phyloP scores from a whole-genome alignment of 2,113 vertebrate genomes.

The Nerophis lumbriciformis region DNA sequence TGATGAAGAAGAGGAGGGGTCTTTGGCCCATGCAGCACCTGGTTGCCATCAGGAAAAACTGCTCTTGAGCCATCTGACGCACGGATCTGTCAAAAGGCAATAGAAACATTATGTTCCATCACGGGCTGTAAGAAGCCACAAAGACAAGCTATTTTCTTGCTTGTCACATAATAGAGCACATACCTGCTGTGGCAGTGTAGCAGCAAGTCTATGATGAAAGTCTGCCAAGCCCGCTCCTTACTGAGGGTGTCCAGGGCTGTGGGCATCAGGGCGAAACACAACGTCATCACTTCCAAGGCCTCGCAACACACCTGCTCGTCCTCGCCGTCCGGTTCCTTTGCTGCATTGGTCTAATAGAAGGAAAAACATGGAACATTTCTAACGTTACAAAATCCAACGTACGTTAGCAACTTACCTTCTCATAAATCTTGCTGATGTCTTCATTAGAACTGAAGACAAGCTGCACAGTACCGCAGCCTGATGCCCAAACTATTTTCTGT shows the following conservation, averaged over 20 bases:
- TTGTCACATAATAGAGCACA: constrained; percentile 48
- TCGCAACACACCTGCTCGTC: constrained; percentile 99
- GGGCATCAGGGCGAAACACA: constrained; percentile 97
- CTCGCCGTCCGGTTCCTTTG: constrained; percentile 90
- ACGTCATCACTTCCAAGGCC: constrained; percentile 96
- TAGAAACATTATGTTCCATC: not conserved
- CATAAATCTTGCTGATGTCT: constrained; percentile 97
- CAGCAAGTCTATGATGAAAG: constrained; percentile 95
- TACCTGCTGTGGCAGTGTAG: constrained; percentile 99
- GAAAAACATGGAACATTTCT: not conserved
- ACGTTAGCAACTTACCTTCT: constrained; percentile 79
- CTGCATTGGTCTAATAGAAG: constrained; percentile 84
- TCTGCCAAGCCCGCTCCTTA: constrained; percentile 99
- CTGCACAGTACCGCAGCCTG: constrained; percentile 93
- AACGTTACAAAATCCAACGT: not conserved
- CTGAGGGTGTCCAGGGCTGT: constrained; percentile 94
- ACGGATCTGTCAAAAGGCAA: constrained; percentile 76
- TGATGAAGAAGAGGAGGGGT: constrained; percentile 97
- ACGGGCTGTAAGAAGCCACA: not conserved
- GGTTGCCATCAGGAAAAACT: constrained; percentile 98
- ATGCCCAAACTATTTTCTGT: constrained; percentile 98
- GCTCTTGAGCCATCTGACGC: constrained; percentile 97
- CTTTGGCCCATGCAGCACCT: constrained; percentile 98
- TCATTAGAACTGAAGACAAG: constrained; percentile 97
- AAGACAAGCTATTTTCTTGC: not conserved